phyloP scores from a whole-genome alignment of 2,797 vertebrate species.

The Antennarius maculatus region DNA sequence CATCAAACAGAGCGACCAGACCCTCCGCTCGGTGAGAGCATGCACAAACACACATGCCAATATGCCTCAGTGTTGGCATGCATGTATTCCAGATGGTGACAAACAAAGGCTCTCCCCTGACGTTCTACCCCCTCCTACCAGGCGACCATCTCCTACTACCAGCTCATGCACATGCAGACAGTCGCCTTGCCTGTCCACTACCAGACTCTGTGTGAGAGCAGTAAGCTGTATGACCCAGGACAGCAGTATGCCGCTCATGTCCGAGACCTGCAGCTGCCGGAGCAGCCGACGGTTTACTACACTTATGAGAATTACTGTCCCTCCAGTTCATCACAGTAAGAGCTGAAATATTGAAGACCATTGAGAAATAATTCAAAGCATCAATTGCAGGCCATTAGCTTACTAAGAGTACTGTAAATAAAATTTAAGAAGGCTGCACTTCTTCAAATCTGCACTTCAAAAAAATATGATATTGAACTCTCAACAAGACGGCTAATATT shows the following conservation, averaged over 20 bases:
- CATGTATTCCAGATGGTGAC: background rate
- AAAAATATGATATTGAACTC: no score
- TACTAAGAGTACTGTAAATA: no score
- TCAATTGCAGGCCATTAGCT: no score
- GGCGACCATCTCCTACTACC: conserved; percentile 97
- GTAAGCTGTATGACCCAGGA: conserved; percentile 94
- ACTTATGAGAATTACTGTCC: conserved; percentile 88
- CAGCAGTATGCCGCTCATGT: conserved; percentile 94
- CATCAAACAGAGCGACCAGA: conserved; percentile 95
- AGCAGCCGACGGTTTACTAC: conserved; percentile 85
- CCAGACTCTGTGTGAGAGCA: conserved; percentile 97
- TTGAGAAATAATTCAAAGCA: background rate
- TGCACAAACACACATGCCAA: background rate
- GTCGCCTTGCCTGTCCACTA: conserved; percentile 92
- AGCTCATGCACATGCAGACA: conserved; percentile 96
- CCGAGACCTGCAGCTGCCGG: conserved; percentile 87
- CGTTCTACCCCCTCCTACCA: conserved; percentile 45
- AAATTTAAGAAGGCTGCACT: no score
- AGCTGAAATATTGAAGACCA: background rate
- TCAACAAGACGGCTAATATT: no score
- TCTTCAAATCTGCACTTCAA: no score
- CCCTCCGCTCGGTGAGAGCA: conserved; percentile 88
- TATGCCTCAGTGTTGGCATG: background rate
- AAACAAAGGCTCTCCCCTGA: background rate
- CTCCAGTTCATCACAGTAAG: conserved; percentile 71